Conservation (phyloP, 1,140 invertebrate genomes). For the Episyrphus balteatus region DNA sequence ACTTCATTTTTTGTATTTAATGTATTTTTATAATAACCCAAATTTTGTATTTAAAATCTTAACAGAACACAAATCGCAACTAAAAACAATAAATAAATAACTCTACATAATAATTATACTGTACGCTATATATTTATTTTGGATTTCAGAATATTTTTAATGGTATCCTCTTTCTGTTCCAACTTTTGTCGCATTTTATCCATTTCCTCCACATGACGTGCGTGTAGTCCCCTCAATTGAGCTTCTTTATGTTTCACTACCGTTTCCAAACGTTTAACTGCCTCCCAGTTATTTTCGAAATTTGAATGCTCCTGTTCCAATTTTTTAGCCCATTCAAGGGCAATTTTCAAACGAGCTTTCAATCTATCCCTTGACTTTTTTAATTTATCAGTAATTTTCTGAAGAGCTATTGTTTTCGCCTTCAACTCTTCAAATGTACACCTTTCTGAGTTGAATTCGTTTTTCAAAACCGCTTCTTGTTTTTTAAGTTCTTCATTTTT, state of each 20-base stretch:
- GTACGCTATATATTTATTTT: too few relatives aligned
- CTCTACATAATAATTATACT: too few relatives aligned
- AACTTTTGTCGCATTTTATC: conserved; percentile 28
- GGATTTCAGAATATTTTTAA: conserved; percentile 8
- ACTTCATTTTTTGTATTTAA: too few relatives aligned
- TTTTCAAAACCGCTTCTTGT: conserved; percentile 30
- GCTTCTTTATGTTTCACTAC: conserved; percentile 34
- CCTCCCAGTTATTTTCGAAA: conserved; percentile 27
- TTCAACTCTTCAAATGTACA: conserved; percentile 2
- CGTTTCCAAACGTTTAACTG: conserved; percentile 26
- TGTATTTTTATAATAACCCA: too few relatives aligned
- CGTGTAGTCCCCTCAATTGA: conserved; percentile 27
- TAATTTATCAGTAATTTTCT: conserved; percentile 20
- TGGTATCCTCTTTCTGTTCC: conserved; percentile 31
- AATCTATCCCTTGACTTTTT: conserved; percentile 26
- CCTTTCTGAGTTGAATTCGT: conserved; percentile 12
- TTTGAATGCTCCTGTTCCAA: conserved; percentile 24
- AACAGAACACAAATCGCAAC: too few relatives aligned
- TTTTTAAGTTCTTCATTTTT: conserved; percentile 32
- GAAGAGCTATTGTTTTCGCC: conserved; percentile 7
- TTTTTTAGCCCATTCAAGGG: conserved; percentile 32
- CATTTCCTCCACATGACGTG: conserved; percentile 24
- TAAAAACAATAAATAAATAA: too few relatives aligned
- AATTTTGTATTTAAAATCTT: too few relatives aligned
- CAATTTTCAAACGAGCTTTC: conserved; percentile 26